Conservation (phyloP, 53 echinoderm and acorn worm species). For the Actinopyga echinites region DNA sequence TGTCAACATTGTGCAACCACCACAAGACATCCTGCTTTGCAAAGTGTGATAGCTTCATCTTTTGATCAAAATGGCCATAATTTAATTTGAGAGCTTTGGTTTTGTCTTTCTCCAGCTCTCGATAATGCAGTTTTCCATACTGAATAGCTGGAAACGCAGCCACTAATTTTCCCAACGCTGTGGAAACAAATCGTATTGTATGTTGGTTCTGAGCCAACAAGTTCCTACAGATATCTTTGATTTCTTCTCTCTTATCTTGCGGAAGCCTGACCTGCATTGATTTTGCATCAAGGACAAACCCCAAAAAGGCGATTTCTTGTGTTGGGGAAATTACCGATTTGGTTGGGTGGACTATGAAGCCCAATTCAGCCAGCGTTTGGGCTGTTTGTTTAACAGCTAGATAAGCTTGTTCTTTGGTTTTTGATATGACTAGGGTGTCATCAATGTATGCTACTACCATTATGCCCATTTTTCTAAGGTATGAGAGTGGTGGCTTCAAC, state of each 20-base stretch:
- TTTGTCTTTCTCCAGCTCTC: slow-evolving; percentile 39
- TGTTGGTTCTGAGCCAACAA: background rate
- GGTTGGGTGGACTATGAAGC: slow-evolving; percentile 53
- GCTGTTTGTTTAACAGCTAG: slow-evolving; percentile 20
- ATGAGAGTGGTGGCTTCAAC: slow-evolving; percentile 35
- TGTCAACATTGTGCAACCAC: background rate
- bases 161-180: slow-evolving; percentile 53
- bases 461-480: slow-evolving; percentile 19
- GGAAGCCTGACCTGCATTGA: slow-evolving; percentile 35
- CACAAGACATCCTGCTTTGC: background rate
- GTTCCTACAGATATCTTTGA: background rate
- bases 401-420: background rate
- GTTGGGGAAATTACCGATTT: slow-evolving; percentile 38
- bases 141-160: slow-evolving; percentile 60
- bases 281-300: slow-evolving; percentile 36
- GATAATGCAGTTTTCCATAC: slow-evolving; percentile 57
- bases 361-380: slow-evolving; percentile 32
- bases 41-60: slow-evolving; percentile 45
- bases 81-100: background rate
- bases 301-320: slow-evolving; percentile 33
- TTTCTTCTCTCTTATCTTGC: slow-evolving; percentile 39
- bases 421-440: slow-evolving; percentile 52
- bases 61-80: slow-evolving; percentile 52
- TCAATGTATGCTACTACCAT: slow-evolving; percentile 40
- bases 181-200: slow-evolving; percentile 20